These are phyloP conservation scores for Arctopsyche grandis DNA, from an alignment of 1,140 invertebrate species.

Conservation along the genomic window DNA sequence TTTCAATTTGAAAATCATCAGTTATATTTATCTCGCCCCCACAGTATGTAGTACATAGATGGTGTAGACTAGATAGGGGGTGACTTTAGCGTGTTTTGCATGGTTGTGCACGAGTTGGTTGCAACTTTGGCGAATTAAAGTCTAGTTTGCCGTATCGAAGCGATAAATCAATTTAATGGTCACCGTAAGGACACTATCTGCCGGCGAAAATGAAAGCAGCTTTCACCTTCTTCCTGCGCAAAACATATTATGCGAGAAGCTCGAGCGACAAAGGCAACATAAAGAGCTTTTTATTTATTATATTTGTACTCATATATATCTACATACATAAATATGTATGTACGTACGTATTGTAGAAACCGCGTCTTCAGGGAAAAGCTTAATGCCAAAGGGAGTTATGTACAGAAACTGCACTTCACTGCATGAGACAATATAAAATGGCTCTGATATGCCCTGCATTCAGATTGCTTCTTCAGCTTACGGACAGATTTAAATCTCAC, in stretches of 20 bases:
- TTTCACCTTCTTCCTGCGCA: slow-evolving; percentile 29
- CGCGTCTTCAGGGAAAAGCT: too few relatives aligned
- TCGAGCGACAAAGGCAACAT: slow-evolving; percentile 15
- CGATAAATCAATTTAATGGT: slow-evolving; percentile 36
- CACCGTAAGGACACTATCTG: slow-evolving; percentile 35
- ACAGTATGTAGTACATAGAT: too few relatives aligned
- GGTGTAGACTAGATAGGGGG: neutral
- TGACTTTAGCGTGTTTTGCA: slow-evolving; percentile 3
- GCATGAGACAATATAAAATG: too few relatives aligned
- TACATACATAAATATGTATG: neutral
- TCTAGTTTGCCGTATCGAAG: slow-evolving; percentile 6
- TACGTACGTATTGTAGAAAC: neutral
- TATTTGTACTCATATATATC: neutral
- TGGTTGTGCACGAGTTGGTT: neutral
- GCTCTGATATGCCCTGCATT: too few relatives aligned
- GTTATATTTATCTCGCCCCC: too few relatives aligned
- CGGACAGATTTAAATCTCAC: too few relatives aligned
- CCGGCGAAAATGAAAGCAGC: slow-evolving; percentile 32
- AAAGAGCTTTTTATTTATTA: slow-evolving; percentile 22
- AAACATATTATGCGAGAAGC: neutral
- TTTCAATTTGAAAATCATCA: too few relatives aligned
- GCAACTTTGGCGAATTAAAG: slow-evolving; percentile 4
- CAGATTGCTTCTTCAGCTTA: too few relatives aligned
- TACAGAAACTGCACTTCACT: too few relatives aligned
- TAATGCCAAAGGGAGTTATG: too few relatives aligned